Percentiles rank a stretch among this genome's conserved stretches.
Conservation (phyloP, 1,140 invertebrate genomes). For the Mylabris phalerata region DNA sequence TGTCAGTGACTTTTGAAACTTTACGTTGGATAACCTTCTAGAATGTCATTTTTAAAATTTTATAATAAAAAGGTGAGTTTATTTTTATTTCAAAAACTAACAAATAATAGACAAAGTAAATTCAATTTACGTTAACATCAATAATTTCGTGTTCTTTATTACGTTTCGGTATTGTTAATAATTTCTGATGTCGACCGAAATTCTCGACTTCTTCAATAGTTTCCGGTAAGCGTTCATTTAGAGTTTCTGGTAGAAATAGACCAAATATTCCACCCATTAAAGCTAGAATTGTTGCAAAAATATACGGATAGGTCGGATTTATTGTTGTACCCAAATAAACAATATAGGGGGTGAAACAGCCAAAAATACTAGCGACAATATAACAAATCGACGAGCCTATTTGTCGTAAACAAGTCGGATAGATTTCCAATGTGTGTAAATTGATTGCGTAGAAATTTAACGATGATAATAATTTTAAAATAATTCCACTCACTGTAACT, state of each 20-base stretch:
- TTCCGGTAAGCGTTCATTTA: conserved; percentile 61
- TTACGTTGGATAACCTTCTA: no score
- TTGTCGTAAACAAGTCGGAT: conserved; percentile 60
- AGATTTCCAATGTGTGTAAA: conserved; percentile 58
- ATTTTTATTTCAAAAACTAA: no score
- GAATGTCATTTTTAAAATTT: no score
- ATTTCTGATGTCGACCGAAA: conserved; percentile 38
- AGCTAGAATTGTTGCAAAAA: conserved; percentile 49
- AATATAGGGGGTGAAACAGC: conserved; percentile 63
- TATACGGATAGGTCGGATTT: conserved; percentile 46
- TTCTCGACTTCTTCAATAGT: conserved; percentile 62
- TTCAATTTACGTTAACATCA: no score
- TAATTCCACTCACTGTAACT: background rate
- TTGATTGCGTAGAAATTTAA: conserved; percentile 49
- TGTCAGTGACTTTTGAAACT: no score
- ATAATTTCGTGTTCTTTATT: no score
- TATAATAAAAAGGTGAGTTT: no score
- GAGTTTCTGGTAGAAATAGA: conserved; percentile 62
- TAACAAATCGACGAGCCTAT: conserved; percentile 57
- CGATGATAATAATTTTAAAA: conserved; percentile 5
- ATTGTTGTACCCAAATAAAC: conserved; percentile 47
- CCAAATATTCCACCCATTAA: conserved; percentile 49
- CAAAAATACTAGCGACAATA: conserved; percentile 50
- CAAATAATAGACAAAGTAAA: no score
- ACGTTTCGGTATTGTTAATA: no score